phyloP scores from a whole-genome alignment of 2,797 vertebrate genomes.

The Setipinna tenuifilis region DNA sequence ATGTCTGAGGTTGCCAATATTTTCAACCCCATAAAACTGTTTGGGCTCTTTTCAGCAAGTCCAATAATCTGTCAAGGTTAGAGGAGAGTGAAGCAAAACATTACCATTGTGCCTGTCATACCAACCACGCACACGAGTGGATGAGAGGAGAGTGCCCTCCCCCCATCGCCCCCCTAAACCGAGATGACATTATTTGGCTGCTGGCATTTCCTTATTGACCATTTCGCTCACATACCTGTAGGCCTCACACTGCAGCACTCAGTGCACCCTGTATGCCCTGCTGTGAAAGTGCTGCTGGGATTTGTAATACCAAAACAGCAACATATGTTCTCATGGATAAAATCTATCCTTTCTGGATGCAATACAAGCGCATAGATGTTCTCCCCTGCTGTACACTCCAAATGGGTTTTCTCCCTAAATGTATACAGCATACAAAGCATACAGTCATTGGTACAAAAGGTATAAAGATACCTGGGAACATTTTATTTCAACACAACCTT shows the following conservation, averaged over 20 bases:
- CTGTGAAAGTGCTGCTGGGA: not conserved
- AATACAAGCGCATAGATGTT: not conserved
- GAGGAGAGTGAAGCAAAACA: conserved; percentile 67
- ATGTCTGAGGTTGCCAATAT: conserved; percentile 79
- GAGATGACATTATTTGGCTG: conserved; percentile 7
- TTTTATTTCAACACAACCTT: too few species aligned
- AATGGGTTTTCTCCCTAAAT: not conserved
- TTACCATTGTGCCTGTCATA: conserved; percentile 58
- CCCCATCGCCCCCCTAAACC: not conserved
- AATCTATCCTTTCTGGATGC: not conserved
- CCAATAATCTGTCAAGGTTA: conserved; percentile 78
- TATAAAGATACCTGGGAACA: too few species aligned
- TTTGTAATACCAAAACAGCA: not conserved
- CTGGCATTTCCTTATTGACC: not conserved
- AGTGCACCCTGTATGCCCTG: not conserved
- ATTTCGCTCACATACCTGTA: not conserved
- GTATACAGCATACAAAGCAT: not conserved
- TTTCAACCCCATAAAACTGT: conserved; percentile 75
- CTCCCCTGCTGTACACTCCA: not conserved
- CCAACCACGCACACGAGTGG: not conserved
- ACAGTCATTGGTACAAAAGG: not conserved
- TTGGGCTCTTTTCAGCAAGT: conserved; percentile 59
- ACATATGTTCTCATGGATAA: not conserved
- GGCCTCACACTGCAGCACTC: not conserved
- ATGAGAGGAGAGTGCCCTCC: not conserved